Evolutionary conservation across 2,888 invertebrate species (phyloP).

Genomic region (Mimas tiliae): DNA sequence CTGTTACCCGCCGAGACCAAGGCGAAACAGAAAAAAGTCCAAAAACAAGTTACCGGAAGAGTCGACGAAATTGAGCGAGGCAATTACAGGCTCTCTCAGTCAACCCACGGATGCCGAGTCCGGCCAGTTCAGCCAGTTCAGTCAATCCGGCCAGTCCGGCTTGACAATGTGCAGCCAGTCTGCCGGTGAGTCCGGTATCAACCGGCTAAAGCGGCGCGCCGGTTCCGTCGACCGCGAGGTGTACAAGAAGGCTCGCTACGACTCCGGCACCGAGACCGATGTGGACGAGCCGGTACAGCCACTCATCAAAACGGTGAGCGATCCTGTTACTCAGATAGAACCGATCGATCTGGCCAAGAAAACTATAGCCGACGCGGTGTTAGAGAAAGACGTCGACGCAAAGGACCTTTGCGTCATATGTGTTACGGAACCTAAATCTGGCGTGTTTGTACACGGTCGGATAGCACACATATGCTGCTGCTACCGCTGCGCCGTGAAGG

Average conservation of each 20-base stretch:
- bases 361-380: slow-evolving; percentile 51
- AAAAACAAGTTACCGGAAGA: not conserved
- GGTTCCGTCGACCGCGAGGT: slow-evolving; percentile 38
- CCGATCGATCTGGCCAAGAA: slow-evolving; percentile 51
- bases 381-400: slow-evolving; percentile 55
- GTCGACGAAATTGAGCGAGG: not conserved
- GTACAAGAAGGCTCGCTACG: slow-evolving; percentile 43
- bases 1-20: slow-evolving; percentile 88
- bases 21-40: slow-evolving; percentile 51
- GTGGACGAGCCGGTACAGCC: slow-evolving; percentile 54
- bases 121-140: not conserved
- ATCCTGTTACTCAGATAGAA: slow-evolving; percentile 65
- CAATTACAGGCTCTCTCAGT: not conserved
- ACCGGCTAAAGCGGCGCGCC: slow-evolving; percentile 28
- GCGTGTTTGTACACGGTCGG: slow-evolving; percentile 87
- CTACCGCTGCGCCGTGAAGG: slow-evolving; percentile 88
- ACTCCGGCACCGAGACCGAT: slow-evolving; percentile 51
- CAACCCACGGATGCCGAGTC: not conserved
- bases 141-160: not conserved
- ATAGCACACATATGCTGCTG: slow-evolving; percentile 89
- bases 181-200: not conserved
- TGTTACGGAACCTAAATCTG: slow-evolving; percentile 86
- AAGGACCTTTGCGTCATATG: slow-evolving; percentile 86
- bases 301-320: slow-evolving; percentile 71
- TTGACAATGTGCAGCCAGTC: too few species aligned